Conservation (phyloP, 2,113 vertebrate genomes). For the Pedetes capensis region DNA sequence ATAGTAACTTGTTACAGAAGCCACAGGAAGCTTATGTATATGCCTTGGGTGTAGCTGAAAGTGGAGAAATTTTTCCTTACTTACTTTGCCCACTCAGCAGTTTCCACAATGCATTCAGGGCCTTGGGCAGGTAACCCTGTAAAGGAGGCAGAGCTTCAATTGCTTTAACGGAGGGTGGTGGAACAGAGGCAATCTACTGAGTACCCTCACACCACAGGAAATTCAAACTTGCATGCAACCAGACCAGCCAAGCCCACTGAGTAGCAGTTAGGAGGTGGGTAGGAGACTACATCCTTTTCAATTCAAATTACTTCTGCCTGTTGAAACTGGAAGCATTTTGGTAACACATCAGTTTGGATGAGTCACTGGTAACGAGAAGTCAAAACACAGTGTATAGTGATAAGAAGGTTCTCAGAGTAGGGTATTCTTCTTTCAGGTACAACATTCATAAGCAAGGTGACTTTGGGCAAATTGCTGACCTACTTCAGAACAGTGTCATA, state of each 20-base stretch:
- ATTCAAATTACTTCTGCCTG: not conserved
- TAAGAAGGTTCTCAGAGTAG: not conserved
- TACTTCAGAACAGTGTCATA: slow-evolving; percentile 58
- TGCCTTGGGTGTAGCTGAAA: not conserved
- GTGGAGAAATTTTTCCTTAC: not conserved
- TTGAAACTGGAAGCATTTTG: not conserved
- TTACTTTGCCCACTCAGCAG: not conserved
- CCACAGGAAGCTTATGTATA: not conserved
- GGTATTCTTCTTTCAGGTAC: not conserved
- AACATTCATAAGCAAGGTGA: slow-evolving; percentile 45
- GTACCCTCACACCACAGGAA: not conserved
- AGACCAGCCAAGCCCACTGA: not conserved
- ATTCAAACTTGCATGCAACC: not conserved
- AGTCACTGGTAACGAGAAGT: not conserved
- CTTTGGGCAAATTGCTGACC: slow-evolving; percentile 57
- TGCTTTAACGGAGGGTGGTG: not conserved
- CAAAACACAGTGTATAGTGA: not conserved
- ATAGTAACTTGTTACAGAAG: not conserved
- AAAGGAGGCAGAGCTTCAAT: not conserved
- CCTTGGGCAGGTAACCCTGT: not conserved
- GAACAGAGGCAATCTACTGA: not conserved
- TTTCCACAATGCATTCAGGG: not conserved
- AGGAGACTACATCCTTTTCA: not conserved
- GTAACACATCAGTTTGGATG: not conserved
- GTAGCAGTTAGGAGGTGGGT: not conserved